phyloP scores from a whole-genome alignment of 2,113 vertebrate species.

The Pluvialis apricaria region DNA sequence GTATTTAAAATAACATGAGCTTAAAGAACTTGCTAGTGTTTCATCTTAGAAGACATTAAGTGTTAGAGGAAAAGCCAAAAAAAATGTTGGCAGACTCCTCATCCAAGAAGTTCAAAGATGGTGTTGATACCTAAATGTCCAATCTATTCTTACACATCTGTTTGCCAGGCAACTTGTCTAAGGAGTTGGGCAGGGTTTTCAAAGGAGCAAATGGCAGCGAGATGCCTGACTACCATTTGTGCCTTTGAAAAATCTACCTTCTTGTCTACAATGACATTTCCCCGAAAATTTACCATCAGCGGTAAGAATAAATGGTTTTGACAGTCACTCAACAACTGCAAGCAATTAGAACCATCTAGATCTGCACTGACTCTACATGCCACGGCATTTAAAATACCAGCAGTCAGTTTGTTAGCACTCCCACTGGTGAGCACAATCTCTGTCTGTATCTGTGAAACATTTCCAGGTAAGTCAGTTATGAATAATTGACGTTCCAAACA shows the following conservation, averaged over 20 bases:
- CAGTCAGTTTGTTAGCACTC: slow-evolving; percentile 30
- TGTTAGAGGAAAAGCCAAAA: slow-evolving; percentile 52
- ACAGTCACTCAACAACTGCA: slow-evolving; percentile 36
- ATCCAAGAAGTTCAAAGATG: slow-evolving; percentile 68
- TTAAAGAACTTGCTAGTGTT: slow-evolving; percentile 71
- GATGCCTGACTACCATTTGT: slow-evolving; percentile 25
- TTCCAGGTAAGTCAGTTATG: slow-evolving; percentile 54
- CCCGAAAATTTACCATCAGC: background rate
- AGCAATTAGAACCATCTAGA: slow-evolving; percentile 53
- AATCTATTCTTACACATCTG: slow-evolving; percentile 40
- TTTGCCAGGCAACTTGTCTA: slow-evolving; percentile 24
- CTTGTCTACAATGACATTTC: background rate
- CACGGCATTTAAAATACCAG: background rate
- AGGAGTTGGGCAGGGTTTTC: slow-evolving; percentile 9
- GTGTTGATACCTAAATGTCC: slow-evolving; percentile 52
- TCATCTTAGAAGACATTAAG: slow-evolving; percentile 68
- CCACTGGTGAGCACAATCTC: slow-evolving; percentile 24
- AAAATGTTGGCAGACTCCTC: slow-evolving; percentile 61
- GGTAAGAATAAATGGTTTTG: slow-evolving; percentile 32
- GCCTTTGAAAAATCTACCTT: slow-evolving; percentile 47
- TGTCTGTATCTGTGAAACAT: slow-evolving; percentile 28
- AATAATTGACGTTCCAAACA: slow-evolving; percentile 12
- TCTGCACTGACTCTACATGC: background rate
- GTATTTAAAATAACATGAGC: slow-evolving; percentile 75
- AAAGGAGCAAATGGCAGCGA: slow-evolving; percentile 9